A percentile compares a stretch with the other conserved stretches of the same genome.
Conservation (phyloP, 2,113 vertebrate species). For the Trachemys scripta region DNA sequence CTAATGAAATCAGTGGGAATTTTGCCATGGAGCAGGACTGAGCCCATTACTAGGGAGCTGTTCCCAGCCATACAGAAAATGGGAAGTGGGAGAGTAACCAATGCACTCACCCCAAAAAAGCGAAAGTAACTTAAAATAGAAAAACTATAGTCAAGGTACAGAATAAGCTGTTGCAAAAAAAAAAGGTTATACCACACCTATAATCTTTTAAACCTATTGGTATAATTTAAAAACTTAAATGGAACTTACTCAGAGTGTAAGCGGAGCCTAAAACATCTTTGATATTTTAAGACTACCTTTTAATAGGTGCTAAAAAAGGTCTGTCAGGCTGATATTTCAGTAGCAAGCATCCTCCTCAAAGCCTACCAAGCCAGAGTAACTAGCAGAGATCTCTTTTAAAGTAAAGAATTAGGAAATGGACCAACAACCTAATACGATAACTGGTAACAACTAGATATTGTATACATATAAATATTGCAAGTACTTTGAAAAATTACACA, state of each 20-base stretch:
- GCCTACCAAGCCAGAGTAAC: background rate
- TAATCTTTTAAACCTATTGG: background rate
- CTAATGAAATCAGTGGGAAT: constrained; percentile 62
- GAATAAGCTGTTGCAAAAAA: background rate
- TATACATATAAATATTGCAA: constrained; percentile 12
- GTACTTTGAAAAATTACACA: constrained; percentile 29
- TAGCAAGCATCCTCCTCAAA: background rate
- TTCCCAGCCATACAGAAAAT: constrained; percentile 16
- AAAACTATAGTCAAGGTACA: background rate
- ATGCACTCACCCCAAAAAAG: background rate
- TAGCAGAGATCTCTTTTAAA: background rate
- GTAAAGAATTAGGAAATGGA: background rate
- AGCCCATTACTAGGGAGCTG: background rate
- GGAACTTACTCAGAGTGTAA: background rate
- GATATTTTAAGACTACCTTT: background rate
- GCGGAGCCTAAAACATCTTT: background rate
- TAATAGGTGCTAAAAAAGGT: background rate
- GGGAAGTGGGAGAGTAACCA: background rate
- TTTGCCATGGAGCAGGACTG: background rate
- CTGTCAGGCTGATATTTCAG: background rate
- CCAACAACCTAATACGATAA: background rate
- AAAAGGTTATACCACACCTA: background rate
- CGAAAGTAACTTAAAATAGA: background rate
- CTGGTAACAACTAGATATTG: background rate
- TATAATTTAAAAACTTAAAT: background rate